Evolutionary conservation across 2,113 vertebrate species (phyloP), one percentile per base, ranked within the genome.

Genomic region (Speoplatyrhinus poulsoni): DNA sequence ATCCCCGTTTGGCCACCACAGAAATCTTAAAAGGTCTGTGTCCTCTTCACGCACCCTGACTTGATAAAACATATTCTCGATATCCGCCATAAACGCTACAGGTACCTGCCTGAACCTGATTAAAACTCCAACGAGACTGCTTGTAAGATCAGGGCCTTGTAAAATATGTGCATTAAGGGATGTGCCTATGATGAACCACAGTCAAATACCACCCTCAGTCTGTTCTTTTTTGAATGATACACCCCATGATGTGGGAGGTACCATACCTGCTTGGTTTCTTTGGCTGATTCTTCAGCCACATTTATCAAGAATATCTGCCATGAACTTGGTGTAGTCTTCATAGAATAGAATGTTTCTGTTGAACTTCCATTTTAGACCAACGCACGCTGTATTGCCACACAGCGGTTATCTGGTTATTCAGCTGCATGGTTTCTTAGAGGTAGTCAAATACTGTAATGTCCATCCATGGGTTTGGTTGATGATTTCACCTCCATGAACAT

Each of bases 171-270:
- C 10, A 52, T 79, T 79, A 0, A 79, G 15, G 7, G 72, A 73
- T 10, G 9, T 62, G 15, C 67, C 54, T 54, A 80, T 3, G 13
- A 10, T 2, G 67, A 50, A 6, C 32, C 68, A 46, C 64, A 80
- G 19, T 80, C 69, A 62, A 73, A 73, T 0, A 62, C 56, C 3
- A 73, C 70, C 15, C 13, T 0, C 5, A 46, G 54, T 6, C 19
- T 56, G 13, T 47, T 67, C 26, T 65, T 54, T 9, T 12, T 53
- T 6, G 50, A 58, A 17, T 62, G 50, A 17, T 61, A 65, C 1
- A 76, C 60, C 6, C 53, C 52, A 52, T 65, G 60, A n/a, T 76
- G 73, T 12, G 67, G 52, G 6, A 62, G 61, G n/a, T 68, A 77
- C 63, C 70, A 77, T 4, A 70, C 15, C n/a, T 26, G 26, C 26